These are phyloP conservation scores for Clostera curtula DNA, from an alignment of 2,888 invertebrate species.

Conservation along the genomic window DNA sequence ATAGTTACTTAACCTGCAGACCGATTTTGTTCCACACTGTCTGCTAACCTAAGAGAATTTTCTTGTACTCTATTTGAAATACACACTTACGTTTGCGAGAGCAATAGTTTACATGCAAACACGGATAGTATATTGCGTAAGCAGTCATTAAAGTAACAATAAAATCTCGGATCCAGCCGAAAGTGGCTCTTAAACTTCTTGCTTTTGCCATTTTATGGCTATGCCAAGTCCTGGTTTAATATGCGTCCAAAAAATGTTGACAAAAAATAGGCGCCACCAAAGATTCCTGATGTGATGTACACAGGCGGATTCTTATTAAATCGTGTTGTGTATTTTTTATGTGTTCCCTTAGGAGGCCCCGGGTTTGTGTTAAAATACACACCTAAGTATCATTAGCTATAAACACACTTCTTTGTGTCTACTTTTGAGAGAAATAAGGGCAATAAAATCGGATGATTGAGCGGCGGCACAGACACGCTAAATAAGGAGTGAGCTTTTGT, in stretches of 20 bases:
- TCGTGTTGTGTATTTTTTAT: conserved; percentile 64
- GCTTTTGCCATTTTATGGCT: conserved; percentile 66
- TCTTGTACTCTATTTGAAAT: no score
- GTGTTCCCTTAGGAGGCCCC: conserved; percentile 50
- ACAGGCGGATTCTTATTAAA: conserved; percentile 56
- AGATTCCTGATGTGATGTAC: conserved; percentile 40
- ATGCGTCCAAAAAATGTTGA: conserved; percentile 56
- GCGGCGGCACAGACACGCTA: conserved; percentile 37
- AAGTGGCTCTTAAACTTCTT: conserved; percentile 62
- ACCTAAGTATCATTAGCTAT: conserved; percentile 73
- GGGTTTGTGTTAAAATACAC: conserved; percentile 72
- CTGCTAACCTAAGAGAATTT: no score
- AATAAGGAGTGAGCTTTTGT: conserved; percentile 38
- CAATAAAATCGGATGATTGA: conserved; percentile 61
- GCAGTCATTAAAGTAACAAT: conserved; percentile 31
- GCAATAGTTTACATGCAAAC: no score
- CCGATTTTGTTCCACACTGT: no score
- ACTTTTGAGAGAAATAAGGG: conserved; percentile 61
- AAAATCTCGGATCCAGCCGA: conserved; percentile 44
- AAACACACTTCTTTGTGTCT: conserved; percentile 70
- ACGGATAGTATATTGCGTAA: conserved; percentile 11
- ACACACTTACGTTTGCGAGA: no score
- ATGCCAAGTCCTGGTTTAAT: conserved; percentile 57
- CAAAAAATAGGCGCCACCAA: conserved; percentile 72
- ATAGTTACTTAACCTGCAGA: no score